Base-by-base conservation (phyloP, 2,113 vertebrate species). In the Entelurus aequoreus region DNA sequence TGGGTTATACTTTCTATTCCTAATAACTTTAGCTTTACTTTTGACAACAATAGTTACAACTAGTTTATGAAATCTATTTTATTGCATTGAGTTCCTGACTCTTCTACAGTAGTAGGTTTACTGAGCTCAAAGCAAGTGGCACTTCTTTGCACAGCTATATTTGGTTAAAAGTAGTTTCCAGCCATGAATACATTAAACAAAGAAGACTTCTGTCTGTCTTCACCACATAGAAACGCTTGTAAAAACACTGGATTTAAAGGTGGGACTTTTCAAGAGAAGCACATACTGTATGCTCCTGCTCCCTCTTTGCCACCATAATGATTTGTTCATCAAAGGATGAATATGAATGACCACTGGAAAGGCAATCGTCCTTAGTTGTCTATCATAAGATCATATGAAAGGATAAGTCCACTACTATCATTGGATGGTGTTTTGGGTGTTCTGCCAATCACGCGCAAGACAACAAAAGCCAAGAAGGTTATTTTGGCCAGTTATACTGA, bases 201-300 rank as follows among this genome's bases (percentile, higher is more conserved):
- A 83, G 75, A 65, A 63, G 71, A 69, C 71, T 64, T 67, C 74
- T 84, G 76, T 87, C 60, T 76, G 76, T 87, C 65, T 77, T 58
- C 60, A 35, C 75, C 61, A 78, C 76, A 75, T 83, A 46, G 76
- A 78, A 68, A 62, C 60, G 61, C 66, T 57, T 72, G 64, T 49
- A 65, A 69, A 82, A 79, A 74, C 65, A 56, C 59, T 71, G 67
- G 67, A 72, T 60, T 21, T 36, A 52, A 68, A 56, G 37, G 69
- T 65, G 40, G 58, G 46, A 54, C 57, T 12, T 35, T 63, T 64
- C 28, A 63, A 49, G 6, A 76, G 66, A 68, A 56, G 50, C n/a
- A 57, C 46, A 63, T 36, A n/a, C n/a, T n/a, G n/a, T n/a, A 28
- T 28, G 37, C 50, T 59, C 16, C 60, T 48, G 72, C 61, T 52